phyloP scores from a whole-genome alignment of 2,797 vertebrate genomes.

The Gouania willdenowi region DNA sequence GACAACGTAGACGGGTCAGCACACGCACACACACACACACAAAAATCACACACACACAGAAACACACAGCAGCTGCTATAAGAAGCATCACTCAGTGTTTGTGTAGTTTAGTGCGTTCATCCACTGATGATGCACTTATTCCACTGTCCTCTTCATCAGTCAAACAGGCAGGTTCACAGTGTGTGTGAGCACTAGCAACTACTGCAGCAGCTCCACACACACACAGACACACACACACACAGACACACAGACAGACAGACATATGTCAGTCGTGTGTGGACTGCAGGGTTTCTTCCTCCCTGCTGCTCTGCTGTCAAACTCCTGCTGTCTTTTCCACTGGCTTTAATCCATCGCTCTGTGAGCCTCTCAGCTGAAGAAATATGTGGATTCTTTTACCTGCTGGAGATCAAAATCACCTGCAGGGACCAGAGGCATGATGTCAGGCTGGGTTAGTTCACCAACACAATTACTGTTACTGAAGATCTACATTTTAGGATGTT shows the following conservation, averaged over 20 bases:
- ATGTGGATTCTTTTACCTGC: slow-evolving; percentile 86
- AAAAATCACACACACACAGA: not conserved
- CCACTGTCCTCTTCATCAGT: slow-evolving; percentile 10
- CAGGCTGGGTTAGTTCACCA: slow-evolving; percentile 23
- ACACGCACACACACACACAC: not conserved
- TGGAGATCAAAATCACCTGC: slow-evolving; percentile 87
- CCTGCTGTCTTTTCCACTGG: slow-evolving; percentile 37
- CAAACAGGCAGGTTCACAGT: slow-evolving; percentile 32
- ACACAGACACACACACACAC: slow-evolving; percentile 20
- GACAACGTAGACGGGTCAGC: slow-evolving; percentile 10
- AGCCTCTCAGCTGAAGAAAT: slow-evolving; percentile 92
- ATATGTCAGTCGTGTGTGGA: too few species aligned
- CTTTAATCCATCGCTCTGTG: not conserved
- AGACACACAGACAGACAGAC: too few species aligned
- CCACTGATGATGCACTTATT: slow-evolving; percentile 14
- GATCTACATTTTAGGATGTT: too few species aligned
- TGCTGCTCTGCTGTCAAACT: slow-evolving; percentile 44
- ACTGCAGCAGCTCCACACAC: slow-evolving; percentile 11
- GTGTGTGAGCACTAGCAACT: slow-evolving; percentile 10
- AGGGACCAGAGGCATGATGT: slow-evolving; percentile 28
- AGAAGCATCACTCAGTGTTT: slow-evolving; percentile 24
- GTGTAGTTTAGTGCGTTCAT: slow-evolving; percentile 26
- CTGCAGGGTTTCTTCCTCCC: slow-evolving; percentile 24
- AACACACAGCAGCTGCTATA: not conserved
- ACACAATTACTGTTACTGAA: too few species aligned